Conservation (phyloP, 2,113 vertebrate genomes). For the Meleagris gallopavo region DNA sequence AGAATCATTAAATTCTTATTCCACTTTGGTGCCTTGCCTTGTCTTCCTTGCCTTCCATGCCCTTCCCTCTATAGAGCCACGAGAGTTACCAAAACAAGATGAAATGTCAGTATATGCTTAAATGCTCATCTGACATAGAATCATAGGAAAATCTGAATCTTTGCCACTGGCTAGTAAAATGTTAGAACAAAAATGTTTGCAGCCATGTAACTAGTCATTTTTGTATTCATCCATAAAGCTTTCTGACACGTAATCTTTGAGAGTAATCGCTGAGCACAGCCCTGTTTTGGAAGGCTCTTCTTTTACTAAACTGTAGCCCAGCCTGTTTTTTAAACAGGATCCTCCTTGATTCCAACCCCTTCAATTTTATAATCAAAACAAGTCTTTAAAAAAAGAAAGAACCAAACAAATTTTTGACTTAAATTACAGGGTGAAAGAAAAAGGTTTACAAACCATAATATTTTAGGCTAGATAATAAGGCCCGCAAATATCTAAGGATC, state of each 20-base stretch:
- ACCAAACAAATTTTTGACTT: neutral
- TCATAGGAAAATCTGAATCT: neutral
- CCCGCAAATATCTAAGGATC: neutral
- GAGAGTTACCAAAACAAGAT: neutral
- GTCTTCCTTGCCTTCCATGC: neutral
- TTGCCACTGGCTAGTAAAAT: neutral
- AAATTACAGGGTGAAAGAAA: conserved; percentile 32
- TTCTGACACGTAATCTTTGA: neutral
- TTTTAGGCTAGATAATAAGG: conserved; percentile 7
- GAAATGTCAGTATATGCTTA: neutral
- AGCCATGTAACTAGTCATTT: neutral
- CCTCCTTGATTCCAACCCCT: neutral
- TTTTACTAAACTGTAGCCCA: neutral
- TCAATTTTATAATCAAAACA: conserved; percentile 41
- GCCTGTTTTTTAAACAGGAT: conserved; percentile 16
- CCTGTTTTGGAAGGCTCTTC: conserved; percentile 21
- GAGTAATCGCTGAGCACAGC: neutral
- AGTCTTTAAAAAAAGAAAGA: neutral
- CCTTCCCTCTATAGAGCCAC: neutral
- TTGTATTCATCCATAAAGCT: conserved; percentile 13
- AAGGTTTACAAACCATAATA: neutral
- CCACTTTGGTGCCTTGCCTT: neutral
- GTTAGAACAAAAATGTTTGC: neutral
- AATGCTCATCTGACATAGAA: neutral
- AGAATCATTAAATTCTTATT: neutral